Evolutionary conservation across 1,140 invertebrate genomes (phyloP).

Genomic region (Atta cephalotes): DNA sequence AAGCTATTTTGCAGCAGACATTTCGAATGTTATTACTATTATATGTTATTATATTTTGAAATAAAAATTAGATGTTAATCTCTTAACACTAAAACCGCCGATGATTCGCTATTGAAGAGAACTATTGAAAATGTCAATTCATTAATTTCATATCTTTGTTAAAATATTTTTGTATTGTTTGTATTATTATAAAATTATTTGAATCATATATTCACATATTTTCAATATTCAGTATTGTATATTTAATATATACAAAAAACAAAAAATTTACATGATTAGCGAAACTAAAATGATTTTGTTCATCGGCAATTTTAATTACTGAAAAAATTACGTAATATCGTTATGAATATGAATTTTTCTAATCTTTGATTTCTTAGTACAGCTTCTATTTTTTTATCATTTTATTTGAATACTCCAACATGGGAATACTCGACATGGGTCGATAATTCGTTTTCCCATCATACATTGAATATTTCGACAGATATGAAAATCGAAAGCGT

Average conservation of each 20-base stretch:
- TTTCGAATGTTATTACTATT: not conserved
- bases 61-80: not conserved
- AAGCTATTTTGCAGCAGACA: not conserved
- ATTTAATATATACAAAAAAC: no score
- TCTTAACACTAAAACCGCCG: no score
- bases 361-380: not conserved
- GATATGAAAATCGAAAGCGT: constrained; percentile 11
- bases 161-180: no score
- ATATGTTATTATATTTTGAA: not conserved
- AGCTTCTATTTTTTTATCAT: not conserved
- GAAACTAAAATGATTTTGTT: no score
- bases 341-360: not conserved
- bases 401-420: not conserved
- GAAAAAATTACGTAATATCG: not conserved
- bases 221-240: no score
- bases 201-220: no score
- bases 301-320: no score
- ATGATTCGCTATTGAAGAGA: no score
- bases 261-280: no score
- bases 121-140: no score
- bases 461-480: not conserved
- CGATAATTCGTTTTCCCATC: not conserved
- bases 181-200: no score
- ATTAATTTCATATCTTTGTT: no score
- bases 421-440: not conserved